Conservation (phyloP, 2,113 vertebrate species). For the Gymnobelideus leadbeateri region DNA sequence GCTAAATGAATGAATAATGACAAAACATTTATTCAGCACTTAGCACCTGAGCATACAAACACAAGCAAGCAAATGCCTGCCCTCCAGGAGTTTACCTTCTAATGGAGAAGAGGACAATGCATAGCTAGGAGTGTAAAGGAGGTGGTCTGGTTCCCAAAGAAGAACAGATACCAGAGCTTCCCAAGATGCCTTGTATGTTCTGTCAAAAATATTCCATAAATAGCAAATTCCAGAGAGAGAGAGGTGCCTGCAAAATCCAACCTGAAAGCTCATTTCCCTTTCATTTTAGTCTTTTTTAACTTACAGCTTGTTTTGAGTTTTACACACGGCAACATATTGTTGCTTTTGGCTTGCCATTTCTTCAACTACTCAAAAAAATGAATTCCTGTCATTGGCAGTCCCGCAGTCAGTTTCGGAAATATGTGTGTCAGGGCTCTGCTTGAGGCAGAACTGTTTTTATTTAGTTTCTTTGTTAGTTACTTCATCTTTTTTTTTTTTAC, state of each 20-base stretch:
- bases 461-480: background rate
- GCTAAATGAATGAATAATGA: background rate
- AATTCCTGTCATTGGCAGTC: slow-evolving; percentile 12
- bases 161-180: background rate
- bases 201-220: background rate
- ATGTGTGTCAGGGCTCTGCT: background rate
- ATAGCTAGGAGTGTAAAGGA: background rate
- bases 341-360: slow-evolving; percentile 20
- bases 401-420: slow-evolving; percentile 15
- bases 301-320: slow-evolving; percentile 22
- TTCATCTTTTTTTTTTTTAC: background rate
- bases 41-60: background rate
- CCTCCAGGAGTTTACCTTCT: background rate
- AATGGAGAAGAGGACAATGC: background rate
- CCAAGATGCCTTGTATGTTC: background rate
- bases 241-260: background rate
- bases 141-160: background rate
- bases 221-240: background rate
- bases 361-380: slow-evolving; percentile 17
- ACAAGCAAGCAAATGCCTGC: background rate
- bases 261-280: background rate
- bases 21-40: background rate
- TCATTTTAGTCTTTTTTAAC: background rate
- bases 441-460: background rate
- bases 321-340: background rate